These are phyloP conservation scores for Pandion haliaetus DNA, from an alignment of 2,113 vertebrate species.

Conservation along the genomic window DNA sequence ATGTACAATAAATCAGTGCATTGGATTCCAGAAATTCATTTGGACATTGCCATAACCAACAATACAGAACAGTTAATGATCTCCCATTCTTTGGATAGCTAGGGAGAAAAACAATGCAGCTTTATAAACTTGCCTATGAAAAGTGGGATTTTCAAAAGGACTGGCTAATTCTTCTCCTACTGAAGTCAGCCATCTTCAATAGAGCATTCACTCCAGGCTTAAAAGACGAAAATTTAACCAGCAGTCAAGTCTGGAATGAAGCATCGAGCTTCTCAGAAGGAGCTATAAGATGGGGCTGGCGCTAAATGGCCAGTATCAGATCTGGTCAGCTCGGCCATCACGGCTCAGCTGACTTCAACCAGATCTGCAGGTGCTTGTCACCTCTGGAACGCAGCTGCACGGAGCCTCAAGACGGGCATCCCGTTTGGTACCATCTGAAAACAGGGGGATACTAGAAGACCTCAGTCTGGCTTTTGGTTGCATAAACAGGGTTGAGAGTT, in stretches of 20 bases:
- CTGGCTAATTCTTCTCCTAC: background rate
- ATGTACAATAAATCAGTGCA: constrained; percentile 26
- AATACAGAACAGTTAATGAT: constrained; percentile 44
- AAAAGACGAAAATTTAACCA: background rate
- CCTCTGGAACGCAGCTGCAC: accelerated
- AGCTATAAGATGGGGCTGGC: background rate
- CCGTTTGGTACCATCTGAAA: accelerated
- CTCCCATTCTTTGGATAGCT: constrained; percentile 24
- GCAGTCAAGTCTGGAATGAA: background rate
- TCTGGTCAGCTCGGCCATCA: background rate
- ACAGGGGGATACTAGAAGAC: background rate
- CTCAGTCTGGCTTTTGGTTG: background rate
- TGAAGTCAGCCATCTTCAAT: constrained; percentile 11
- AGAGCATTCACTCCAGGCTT: background rate
- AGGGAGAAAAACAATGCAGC: constrained; percentile 19
- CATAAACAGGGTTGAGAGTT: background rate
- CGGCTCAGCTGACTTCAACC: background rate
- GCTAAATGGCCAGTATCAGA: accelerated
- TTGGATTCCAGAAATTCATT: constrained; percentile 60
- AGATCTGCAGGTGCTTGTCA: background rate
- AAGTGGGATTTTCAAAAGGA: constrained; percentile 30
- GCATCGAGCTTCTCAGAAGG: background rate
- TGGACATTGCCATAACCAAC: constrained; percentile 27
- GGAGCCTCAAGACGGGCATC: accelerated
- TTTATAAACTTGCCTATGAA: constrained; percentile 1